Evolutionary conservation across 2,797 vertebrate species (phyloP), one percentile per base, ranked within the genome.

Genomic region (Botia almorhae): DNA sequence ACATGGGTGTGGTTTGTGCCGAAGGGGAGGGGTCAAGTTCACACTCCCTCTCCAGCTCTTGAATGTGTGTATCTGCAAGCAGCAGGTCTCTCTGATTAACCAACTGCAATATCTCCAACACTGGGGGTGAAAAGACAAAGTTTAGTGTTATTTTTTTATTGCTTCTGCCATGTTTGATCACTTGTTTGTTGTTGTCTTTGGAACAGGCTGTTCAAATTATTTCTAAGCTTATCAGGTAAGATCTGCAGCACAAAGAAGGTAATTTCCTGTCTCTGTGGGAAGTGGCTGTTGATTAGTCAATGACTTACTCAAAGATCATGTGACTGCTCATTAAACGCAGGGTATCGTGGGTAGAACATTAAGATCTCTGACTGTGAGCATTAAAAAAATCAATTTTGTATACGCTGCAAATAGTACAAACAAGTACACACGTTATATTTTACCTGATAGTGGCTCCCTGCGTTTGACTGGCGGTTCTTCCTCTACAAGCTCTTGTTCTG

Each of bases 11-110:
- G 69, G 72, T 80, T 82, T 60, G 91, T 80, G 76, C 82, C 29
- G 36, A 86, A 5, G n/a, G 79, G n/a, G 19, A 64, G 5, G 1
- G 93, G 88, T 83, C 85, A n/a, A 94, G 88, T 85, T 93, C 90
- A 69, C 95, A 96, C 86, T 98, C 97, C 0, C 94, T 92, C 83
- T 97, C 96, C 84, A 97, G 88, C 84, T 97, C 96, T 74, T 96
- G 91, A 83, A 98, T 97, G 84, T 98, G 96, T 33, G 94, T 93
- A 80, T 97, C 96, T 0, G 97, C 97, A 0, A 93, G 88, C 1
- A 96, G 94, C 26, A 98, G 94, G 67, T 97, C 96, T 78, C 95
- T 90, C 75, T 94, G 92, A 87, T 96, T 96, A 76, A 98, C 96
- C 85, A 97, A 76, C 87, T 95, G 94, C 67, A 97, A 91, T 87